These are phyloP conservation scores for Lithobates pipiens DNA, from an alignment of 2,797 vertebrate species.

Conservation along the genomic window DNA sequence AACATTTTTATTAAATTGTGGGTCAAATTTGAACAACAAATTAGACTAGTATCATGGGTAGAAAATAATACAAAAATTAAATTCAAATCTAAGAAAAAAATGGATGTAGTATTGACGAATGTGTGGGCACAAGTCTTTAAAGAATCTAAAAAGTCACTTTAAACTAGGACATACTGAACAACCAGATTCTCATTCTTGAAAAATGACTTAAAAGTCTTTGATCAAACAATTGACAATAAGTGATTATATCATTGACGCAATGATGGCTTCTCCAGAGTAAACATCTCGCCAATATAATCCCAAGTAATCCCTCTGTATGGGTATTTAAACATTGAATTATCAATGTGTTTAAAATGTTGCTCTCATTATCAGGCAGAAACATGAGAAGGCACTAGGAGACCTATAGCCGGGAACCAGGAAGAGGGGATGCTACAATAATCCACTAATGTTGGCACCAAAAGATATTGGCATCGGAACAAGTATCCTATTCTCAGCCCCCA, in stretches of 20 bases:
- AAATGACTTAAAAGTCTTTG: slow-evolving; percentile 19
- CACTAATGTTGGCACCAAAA: slow-evolving; percentile 69
- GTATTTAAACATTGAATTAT: slow-evolving; percentile 54
- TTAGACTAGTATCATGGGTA: no score
- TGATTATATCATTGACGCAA: slow-evolving; percentile 49
- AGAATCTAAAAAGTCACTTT: not conserved
- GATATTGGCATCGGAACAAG: slow-evolving; percentile 73
- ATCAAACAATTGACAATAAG: slow-evolving; percentile 45
- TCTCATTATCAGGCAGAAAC: slow-evolving; percentile 69
- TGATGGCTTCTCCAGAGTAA: slow-evolving; percentile 45
- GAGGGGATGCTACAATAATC: slow-evolving; percentile 68
- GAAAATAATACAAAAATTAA: no score
- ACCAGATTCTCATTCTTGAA: slow-evolving; percentile 8
- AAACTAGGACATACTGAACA: slow-evolving; percentile 34
- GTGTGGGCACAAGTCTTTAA: not conserved
- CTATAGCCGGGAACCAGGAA: slow-evolving; percentile 64
- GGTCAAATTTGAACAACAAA: no score
- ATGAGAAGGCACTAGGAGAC: slow-evolving; percentile 69
- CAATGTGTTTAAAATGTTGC: slow-evolving; percentile 55
- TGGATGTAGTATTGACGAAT: not conserved
- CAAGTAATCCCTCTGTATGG: slow-evolving; percentile 52
- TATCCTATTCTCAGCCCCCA: slow-evolving; percentile 69
- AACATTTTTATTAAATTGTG: no score
- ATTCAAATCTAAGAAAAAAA: not conserved
- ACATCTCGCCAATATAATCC: slow-evolving; percentile 56